phyloP scores from a whole-genome alignment of 2,113 vertebrate genomes.

The Psophia crepitans region DNA sequence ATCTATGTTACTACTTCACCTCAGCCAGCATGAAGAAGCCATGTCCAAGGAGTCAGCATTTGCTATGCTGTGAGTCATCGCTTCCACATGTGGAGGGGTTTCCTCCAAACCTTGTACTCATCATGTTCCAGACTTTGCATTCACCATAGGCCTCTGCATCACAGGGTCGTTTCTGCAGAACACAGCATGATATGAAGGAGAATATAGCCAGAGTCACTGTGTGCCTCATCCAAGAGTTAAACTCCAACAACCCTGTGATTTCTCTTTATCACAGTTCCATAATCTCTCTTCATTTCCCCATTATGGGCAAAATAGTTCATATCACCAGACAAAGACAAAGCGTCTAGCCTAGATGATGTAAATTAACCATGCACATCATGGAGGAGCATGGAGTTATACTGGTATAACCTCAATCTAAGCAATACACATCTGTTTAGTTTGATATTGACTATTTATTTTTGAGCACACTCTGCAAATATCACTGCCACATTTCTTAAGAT shows the following conservation, averaged over 20 bases:
- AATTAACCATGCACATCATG: not conserved
- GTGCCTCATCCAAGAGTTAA: not conserved
- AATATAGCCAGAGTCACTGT: not conserved
- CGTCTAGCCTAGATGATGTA: not conserved
- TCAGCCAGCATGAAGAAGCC: not conserved
- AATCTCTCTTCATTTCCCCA: not conserved
- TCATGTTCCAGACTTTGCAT: not conserved
- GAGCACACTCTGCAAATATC: not conserved
- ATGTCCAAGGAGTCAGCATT: not conserved
- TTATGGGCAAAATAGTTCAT: not conserved
- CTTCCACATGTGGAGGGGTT: not conserved
- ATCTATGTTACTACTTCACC: not conserved
- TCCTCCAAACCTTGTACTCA: not conserved
- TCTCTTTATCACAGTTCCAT: not conserved
- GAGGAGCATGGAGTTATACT: not conserved
- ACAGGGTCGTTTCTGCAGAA: not conserved
- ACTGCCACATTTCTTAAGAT: not conserved
- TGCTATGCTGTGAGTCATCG: not conserved
- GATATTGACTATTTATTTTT: not conserved
- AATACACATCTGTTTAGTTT: not conserved
- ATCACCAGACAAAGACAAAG: not conserved
- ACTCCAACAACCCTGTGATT: fast-evolving
- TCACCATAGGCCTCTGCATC: not conserved
- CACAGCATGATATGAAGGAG: not conserved
- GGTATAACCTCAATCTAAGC: not conserved